A percentile compares a stretch with the other conserved stretches of the same genome.
These are phyloP conservation scores for Heliconius cydno DNA, from an alignment of 2,888 invertebrate species.

Conservation along the genomic window DNA sequence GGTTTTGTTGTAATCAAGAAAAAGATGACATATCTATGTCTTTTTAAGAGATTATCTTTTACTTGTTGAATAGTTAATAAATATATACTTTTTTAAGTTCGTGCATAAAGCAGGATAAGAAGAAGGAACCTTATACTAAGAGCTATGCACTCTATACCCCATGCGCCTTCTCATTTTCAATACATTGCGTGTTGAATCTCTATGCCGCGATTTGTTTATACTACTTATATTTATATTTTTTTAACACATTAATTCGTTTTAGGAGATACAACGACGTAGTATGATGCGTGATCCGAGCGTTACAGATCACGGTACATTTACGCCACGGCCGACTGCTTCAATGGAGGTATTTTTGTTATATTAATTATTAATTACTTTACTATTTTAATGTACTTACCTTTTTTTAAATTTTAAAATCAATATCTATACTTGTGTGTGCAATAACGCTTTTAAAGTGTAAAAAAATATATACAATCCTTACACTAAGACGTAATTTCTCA, in stretches of 20 bases:
- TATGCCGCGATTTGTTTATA: background rate
- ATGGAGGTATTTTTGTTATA: slow-evolving; percentile 38
- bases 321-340: slow-evolving; percentile 44
- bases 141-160: background rate
- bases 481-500: background rate
- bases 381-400: background rate
- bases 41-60: background rate
- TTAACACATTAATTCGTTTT: slow-evolving; percentile 17
- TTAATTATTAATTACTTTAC: background rate
- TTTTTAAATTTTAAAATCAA: too few relatives aligned
- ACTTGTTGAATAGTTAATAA: background rate
- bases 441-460: background rate
- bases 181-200: background rate
- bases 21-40: too few relatives aligned
- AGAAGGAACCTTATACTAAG: background rate
- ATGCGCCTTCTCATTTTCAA: background rate
- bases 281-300: slow-evolving; percentile 62
- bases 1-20: too few relatives aligned
- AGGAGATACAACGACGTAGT: slow-evolving; percentile 79
- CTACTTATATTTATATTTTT: background rate
- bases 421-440: too few relatives aligned
- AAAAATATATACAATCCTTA: too few relatives aligned
- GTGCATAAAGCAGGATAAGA: background rate
- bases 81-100: background rate
- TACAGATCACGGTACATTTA: slow-evolving; percentile 45